A percentile compares a stretch with the other conserved stretches of the same genome.
Evolutionary conservation across 2,888 invertebrate genomes (phyloP).

Genomic region (Phengaris alcon): DNA sequence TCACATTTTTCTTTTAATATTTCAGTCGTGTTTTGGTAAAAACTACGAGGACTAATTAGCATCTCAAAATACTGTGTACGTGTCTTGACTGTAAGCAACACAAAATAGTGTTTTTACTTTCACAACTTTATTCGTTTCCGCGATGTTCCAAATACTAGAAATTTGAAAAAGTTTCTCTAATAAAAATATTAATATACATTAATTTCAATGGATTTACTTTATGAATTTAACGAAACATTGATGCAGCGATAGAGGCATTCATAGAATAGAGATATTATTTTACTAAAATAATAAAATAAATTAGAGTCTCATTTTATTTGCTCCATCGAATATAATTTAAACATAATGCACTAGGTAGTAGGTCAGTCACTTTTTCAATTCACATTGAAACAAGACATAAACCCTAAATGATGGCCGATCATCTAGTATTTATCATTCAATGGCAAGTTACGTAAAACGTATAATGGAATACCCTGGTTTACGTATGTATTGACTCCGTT

Average conservation of each 20-base stretch:
- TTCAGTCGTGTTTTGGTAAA: neutral
- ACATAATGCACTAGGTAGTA: no score
- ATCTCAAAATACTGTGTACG: neutral
- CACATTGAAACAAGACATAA: neutral
- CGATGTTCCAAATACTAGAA: neutral
- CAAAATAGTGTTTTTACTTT: neutral
- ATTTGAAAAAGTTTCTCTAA: neutral
- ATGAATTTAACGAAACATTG: neutral
- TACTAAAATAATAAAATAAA: no score
- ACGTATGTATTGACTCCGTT: slow-evolving; percentile 20
- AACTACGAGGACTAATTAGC: neutral
- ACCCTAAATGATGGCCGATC: neutral
- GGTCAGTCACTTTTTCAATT: no score
- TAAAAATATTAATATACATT: neutral
- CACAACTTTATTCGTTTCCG: neutral
- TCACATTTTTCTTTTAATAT: neutral
- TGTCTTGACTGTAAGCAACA: slow-evolving; percentile 1
- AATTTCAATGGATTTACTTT: neutral
- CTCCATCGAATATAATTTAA: no score
- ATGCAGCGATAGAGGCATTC: neutral
- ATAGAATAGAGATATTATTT: no score
- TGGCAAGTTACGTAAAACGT: neutral
- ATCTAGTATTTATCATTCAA: slow-evolving; percentile 7
- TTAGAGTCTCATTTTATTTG: no score
- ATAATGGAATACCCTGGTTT: slow-evolving; percentile 5